These are phyloP conservation scores for Cervus canadensis DNA, from an alignment of 2,113 vertebrate species.

Conservation along the genomic window DNA sequence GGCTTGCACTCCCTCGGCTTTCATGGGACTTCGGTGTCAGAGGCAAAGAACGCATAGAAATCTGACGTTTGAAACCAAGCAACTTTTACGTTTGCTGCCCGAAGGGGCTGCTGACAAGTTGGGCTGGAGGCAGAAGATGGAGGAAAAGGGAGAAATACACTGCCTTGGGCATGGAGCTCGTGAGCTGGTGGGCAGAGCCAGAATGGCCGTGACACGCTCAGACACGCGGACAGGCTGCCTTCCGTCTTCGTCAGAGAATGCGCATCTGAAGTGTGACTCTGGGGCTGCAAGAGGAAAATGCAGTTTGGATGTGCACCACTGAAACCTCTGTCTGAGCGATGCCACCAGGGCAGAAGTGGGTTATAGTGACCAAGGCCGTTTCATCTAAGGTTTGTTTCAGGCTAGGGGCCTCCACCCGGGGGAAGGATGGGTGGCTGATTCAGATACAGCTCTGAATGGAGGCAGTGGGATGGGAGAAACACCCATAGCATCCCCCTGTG, in stretches of 20 bases:
- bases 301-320: fast-evolving
- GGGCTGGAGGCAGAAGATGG: slow-evolving; percentile 73
- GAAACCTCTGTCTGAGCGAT: not conserved
- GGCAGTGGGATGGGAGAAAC: not conserved
- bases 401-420: fast-evolving
- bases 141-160: slow-evolving; percentile 73
- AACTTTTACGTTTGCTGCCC: slow-evolving; percentile 67
- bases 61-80: slow-evolving; percentile 81
- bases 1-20: slow-evolving; percentile 35
- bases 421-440: not conserved
- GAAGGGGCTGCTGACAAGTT: slow-evolving; percentile 75
- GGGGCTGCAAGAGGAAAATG: not conserved
- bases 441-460: not conserved
- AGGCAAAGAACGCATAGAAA: slow-evolving; percentile 60
- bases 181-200: slow-evolving; percentile 41
- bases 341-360: not conserved
- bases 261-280: not conserved
- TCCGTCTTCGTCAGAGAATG: not conserved
- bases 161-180: slow-evolving; percentile 53
- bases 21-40: slow-evolving; percentile 60
- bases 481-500: fast-evolving
- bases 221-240: slow-evolving; percentile 20
- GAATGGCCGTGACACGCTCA: slow-evolving; percentile 54
- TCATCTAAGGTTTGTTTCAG: not conserved
- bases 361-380: not conserved